A percentile compares a stretch with the other conserved stretches of the same genome.
phyloP scores from a whole-genome alignment of 2,888 invertebrate species.

The Dione juno region DNA sequence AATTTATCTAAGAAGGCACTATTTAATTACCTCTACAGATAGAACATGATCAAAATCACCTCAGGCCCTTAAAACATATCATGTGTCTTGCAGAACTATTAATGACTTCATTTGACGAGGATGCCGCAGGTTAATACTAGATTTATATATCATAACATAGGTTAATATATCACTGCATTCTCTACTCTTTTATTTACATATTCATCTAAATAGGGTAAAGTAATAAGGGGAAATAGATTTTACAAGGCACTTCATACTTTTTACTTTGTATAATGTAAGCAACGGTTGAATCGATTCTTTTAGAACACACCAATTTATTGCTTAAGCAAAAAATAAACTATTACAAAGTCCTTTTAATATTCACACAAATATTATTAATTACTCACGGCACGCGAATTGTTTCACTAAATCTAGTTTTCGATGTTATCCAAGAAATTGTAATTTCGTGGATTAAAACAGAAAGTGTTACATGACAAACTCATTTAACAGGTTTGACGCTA shows the following conservation, averaged over 20 bases:
- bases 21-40: no score
- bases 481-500: slow-evolving; percentile 37
- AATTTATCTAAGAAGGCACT: no score
- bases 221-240: no score
- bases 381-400: slow-evolving; percentile 31
- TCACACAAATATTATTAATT: slow-evolving; percentile 26
- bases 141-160: no score
- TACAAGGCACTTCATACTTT: background rate
- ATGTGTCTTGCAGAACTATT: no score
- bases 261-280: background rate
- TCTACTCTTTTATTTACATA: no score
- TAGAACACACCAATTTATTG: background rate
- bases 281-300: background rate
- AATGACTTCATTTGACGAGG: no score
- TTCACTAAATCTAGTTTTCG: slow-evolving; percentile 36
- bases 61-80: no score
- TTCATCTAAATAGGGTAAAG: no score
- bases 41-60: no score
- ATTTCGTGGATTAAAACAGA: slow-evolving; percentile 33
- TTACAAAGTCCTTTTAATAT: slow-evolving; percentile 29
- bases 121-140: no score
- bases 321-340: slow-evolving; percentile 12
- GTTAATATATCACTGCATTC: no score
- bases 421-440: slow-evolving; percentile 36
- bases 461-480: slow-evolving; percentile 34